Evolutionary conservation across 2,888 invertebrate genomes (phyloP), one percentile per base, ranked within the genome.

Genomic region (Watsonalla binaria): DNA sequence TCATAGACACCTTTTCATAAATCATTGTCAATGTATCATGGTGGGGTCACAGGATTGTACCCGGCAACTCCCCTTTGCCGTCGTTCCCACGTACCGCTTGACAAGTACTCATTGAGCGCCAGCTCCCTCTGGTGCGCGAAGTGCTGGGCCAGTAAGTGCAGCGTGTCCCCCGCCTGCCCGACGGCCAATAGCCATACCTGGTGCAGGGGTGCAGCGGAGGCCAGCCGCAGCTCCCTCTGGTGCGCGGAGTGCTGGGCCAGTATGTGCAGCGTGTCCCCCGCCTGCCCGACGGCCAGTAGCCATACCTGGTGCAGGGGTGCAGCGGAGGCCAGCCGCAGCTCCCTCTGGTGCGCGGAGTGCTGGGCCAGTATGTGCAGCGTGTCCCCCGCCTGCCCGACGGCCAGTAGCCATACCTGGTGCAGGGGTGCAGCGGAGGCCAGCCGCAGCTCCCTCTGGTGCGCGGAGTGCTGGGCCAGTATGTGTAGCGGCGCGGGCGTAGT

Each of bases 381-480:
- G n/a, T n/a, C n/a, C n/a, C n/a, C n/a, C 92, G 54, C 92, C 89
- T 6, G 35, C 35, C 6, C 5, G 35, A 35, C 6, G 5, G 35
- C 5, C 49, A 94, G 87, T 51, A 95, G 90, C n/a, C 93, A 91
- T 59, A 86, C 90, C 77, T 96, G 95, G 73, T 95, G 96, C 51
- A 96, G 80, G 4, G 95, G 95, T 15, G 95, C 94, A 7, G 94
- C 93, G 51, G 92, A 90, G 35, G 95, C 92, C 46, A 96, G 92
- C 5, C 94, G 91, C 45, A 94, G 93, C 14, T 95, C 94, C 60
- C 96, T 84, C 74, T 94, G 93, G 51, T 94, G 88, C 15, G 95
- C 95, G 5, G 94, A 92, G 67, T 93, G 93, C 54, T 94, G 92
- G 2, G 92, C 92, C 56, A 93, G 86, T 51, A 95, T 92, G 53